These are phyloP conservation scores for Drosophila pectinifera DNA, from an alignment of 1,140 invertebrate species.

Conservation along the genomic window DNA sequence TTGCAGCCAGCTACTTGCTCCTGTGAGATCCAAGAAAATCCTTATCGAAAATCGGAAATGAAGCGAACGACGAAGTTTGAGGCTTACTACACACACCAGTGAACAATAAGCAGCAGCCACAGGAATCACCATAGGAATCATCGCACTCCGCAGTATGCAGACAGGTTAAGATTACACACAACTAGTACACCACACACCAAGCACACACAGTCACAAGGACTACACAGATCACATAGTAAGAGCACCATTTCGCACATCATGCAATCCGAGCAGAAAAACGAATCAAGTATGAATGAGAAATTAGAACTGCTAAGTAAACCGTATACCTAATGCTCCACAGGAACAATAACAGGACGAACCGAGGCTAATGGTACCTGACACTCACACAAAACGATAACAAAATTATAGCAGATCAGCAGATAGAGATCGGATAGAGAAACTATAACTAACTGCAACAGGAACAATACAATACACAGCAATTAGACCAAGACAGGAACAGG, in stretches of 20 bases:
- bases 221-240: not conserved
- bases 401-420: not conserved
- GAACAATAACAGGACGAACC: not conserved
- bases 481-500: not conserved
- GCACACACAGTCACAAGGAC: not conserved
- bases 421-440: constrained; percentile 9
- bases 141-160: constrained; percentile 4
- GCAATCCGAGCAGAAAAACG: constrained; percentile 2
- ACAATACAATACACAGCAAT: constrained; percentile 23
- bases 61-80: constrained; percentile 29
- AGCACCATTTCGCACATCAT: constrained; percentile 8
- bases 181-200: not conserved
- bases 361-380: constrained; percentile 12
- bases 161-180: constrained; percentile 13
- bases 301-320: constrained; percentile 24
- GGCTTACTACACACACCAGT: constrained; percentile 28
- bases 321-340: constrained; percentile 17
- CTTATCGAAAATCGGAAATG: constrained; percentile 33
- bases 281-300: constrained; percentile 15
- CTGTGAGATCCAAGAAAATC: constrained; percentile 52
- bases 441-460: constrained; percentile 16
- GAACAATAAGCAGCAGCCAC: constrained; percentile 44
- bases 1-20: constrained; percentile 61
- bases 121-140: constrained; percentile 11
- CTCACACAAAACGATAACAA: not conserved